Evolutionary conservation across 2,888 invertebrate species (phyloP), one percentile per base, ranked within the genome.

Genomic region (Folsomia manolachei): DNA sequence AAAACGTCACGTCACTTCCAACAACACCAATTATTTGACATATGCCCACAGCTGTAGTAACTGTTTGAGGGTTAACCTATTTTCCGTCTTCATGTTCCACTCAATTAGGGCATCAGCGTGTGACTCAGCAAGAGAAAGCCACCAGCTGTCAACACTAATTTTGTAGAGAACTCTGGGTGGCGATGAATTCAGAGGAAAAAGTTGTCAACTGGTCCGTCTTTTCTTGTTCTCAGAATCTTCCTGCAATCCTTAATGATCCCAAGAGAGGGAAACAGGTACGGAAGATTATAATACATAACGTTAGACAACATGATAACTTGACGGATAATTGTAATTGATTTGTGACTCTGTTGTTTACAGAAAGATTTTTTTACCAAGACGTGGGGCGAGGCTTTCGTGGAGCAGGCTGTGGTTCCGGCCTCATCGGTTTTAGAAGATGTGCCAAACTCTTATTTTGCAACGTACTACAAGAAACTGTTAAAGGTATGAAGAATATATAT

Each of bases 301-400:
- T n/a, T n/a, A 39, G 60, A 18, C 52, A 51, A 23, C 18, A 23
- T 64, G 4, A 63, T 24, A 53, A 27, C 7, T 27, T 39, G 1
- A 11, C 1, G 25, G 27, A 24, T 1, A 25, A 27, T 24, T 60
- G 21, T 14, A 14, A 56, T 21, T 26, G 60, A 25, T 70, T 62
- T 72, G 63, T 26, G 2, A 39, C 62, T 39, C 24, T 64, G 21
- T 56, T n/a, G 19, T 51, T 71, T 82, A 63, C 82, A 85, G 84
- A 84, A 83, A 81, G 88, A 96, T 84, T 95, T 99, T 83, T 96
- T 99, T 82, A 96, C 96, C 0, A 95, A 94, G 84, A 95, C 95
- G 75, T 99, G 98, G 98, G 98, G 99, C 62, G 97, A 97, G 82
- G 88, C 89, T 73, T 99, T 99, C 85, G 89, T 95, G 23, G 96